Conservation (phyloP, 2,113 vertebrate species). For the Electrona antarctica region DNA sequence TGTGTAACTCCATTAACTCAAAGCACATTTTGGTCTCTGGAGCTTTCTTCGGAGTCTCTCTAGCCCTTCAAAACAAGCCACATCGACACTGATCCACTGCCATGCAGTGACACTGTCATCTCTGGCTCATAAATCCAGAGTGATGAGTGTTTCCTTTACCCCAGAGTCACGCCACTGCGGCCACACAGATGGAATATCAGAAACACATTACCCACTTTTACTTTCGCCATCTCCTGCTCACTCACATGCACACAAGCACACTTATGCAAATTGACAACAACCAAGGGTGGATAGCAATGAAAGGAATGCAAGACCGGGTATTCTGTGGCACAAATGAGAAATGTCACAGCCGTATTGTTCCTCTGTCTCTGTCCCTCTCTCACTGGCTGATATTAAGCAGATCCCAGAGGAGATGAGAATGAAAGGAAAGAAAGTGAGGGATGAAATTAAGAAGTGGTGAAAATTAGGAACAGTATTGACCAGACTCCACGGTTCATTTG, state of each 20-base stretch:
- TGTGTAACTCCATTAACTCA: constrained; percentile 52
- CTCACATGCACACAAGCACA: neutral
- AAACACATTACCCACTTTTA: constrained; percentile 27
- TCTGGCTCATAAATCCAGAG: constrained; percentile 55
- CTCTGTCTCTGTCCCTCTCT: neutral
- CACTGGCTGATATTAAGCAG: constrained; percentile 17
- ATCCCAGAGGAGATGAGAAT: constrained; percentile 20
- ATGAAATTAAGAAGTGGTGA: constrained; percentile 37
- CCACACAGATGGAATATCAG: constrained; percentile 29
- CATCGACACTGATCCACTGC: constrained; percentile 21
- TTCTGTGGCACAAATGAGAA: constrained; percentile 20
- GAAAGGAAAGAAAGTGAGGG: constrained; percentile 10
- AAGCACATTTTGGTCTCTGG: constrained; percentile 41
- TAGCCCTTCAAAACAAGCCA: constrained; percentile 9
- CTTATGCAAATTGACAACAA: constrained; percentile 21
- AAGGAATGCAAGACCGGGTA: neutral
- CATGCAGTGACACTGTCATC: constrained; percentile 24
- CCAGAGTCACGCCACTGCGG: constrained; percentile 32
- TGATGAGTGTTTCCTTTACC: constrained; percentile 53
- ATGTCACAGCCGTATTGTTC: constrained; percentile 11
- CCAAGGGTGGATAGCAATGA: neutral
- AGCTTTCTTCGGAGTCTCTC: constrained; percentile 11
- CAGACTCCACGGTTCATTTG: constrained; percentile 21
- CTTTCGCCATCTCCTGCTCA: constrained; percentile 14
- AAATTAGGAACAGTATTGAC: constrained; percentile 13